Base-by-base conservation (phyloP, 2,888 invertebrate species). In the Gryllus longicercus region DNA sequence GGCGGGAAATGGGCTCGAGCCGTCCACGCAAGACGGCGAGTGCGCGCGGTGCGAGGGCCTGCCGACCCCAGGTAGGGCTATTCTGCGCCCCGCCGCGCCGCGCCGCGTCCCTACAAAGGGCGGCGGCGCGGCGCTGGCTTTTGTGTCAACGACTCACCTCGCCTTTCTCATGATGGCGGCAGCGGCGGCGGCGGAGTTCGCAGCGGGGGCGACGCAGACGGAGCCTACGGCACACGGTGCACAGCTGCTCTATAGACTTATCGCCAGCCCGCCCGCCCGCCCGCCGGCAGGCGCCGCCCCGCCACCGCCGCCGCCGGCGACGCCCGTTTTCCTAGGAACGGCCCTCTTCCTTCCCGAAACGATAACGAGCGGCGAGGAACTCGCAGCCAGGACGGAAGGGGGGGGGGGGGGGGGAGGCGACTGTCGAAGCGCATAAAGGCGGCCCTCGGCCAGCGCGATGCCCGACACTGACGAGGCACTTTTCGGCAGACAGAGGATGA, bases 321-420 rank as follows among this genome's bases (percentile, higher is more conserved):
- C 14, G 14, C n/a, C 63, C 63, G 38, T 63, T 63, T 63, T 63
- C 63, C 63, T 63, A n/a, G 63, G n/a, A 63, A n/a, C 63, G 63
- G 14, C 63, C n/a, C 63, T 63, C 63, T 63, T 63, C 63, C 63
- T 63, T 63, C 63, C 63, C 63, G 16, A n/a, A 63, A n/a, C 10
- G 63, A 63, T 63, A 63, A 63, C 63, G n/a, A 63, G 63, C 63
- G 63, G 63, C 63, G 63, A n/a, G 63, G 63, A 63, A 63, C 63
- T 14, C 63, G 12, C 63, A 3, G 16, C n/a, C 63, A 75, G 49
- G 21, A 50, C 18, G 21, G 50, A 25, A 8, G 50, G 23, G 63
- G 75, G 11, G 75, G 38, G 50, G 38, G 79, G 49, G 49, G 79
- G 51, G 38, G 38, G 79, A 11, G 38, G 51, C 2, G 14, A 51